Evolutionary conservation across 2,888 invertebrate species (phyloP), one percentile per base, ranked within the genome.

Genomic region (Liposcelis brunnea): DNA sequence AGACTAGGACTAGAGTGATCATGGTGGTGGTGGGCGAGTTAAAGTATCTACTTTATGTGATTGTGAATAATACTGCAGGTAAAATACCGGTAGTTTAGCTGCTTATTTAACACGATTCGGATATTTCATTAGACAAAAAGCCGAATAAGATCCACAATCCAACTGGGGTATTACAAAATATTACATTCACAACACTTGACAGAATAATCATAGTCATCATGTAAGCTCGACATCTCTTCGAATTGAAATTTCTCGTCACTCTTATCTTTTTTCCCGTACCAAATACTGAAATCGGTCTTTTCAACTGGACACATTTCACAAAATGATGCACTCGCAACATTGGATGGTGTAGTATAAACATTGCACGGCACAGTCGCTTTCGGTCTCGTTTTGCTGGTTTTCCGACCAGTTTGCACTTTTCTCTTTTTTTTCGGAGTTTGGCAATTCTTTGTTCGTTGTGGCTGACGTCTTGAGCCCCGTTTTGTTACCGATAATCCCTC

Each of bases 141-240:
- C n/a, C n/a, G n/a, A n/a, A n/a, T n/a, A n/a, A n/a, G n/a, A n/a
- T n/a, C n/a, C n/a, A n/a, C n/a, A n/a, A n/a, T n/a, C n/a, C n/a
- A n/a, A n/a, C n/a, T n/a, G n/a, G n/a, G n/a, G n/a, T n/a, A 11
- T 61, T 55, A 62, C 33, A 60, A 48, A 54, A 64, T 61, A 47
- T 69, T 67, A 60, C 76, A 77, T 54, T 75, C 74, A 61, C 76
- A 76, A 55, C 75, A 76, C 56, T 73, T 70, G 53, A 75, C 63
- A 2, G 72, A 68, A 52, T 71, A 72, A 54, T 74, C 75, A 14
- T 76, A 62, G 54, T 76, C 76, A 55, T 71, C 70, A 11, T 8
- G 4, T 26, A 26, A 26, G 4, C 26, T 26, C 8, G 26, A 6
- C 8, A 8, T 8, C 8, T 26, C 26, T 4, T 8, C 26, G 8